Conservation (phyloP, 30 jellyfish, hydroid and myxozoan species). For the Cassiopea xamachana region DNA sequence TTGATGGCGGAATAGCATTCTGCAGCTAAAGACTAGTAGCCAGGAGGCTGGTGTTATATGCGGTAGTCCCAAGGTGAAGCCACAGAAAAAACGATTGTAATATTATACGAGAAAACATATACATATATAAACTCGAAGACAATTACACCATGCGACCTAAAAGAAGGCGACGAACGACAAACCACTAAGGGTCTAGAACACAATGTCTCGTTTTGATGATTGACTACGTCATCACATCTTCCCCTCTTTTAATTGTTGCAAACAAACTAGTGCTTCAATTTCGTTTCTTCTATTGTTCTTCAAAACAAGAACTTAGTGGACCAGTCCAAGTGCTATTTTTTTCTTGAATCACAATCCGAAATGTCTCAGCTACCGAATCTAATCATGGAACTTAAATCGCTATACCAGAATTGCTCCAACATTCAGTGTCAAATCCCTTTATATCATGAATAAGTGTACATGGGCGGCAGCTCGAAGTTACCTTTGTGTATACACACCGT, state of each 20-base stretch:
- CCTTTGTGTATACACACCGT: conserved; percentile 12
- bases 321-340: neutral
- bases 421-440: conserved; percentile 1
- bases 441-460: neutral
- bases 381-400: conserved; percentile 3
- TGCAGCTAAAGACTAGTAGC: too few relatives aligned
- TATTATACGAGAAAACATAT: neutral
- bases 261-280: neutral
- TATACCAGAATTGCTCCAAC: neutral
- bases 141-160: neutral
- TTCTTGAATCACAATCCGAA: neutral
- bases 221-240: conserved; percentile 4
- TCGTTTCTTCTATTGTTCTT: neutral
- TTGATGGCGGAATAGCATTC: too few relatives aligned
- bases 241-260: conserved; percentile 8
- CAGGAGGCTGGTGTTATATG: too few relatives aligned
- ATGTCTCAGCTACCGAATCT: conserved; percentile 6
- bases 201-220: neutral
- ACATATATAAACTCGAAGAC: neutral
- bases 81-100: too few relatives aligned
- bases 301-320: neutral
- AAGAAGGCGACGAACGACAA: neutral
- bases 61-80: too few relatives aligned
- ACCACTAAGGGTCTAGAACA: neutral
- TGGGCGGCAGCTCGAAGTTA: conserved; percentile 4